A percentile compares a stretch with the other conserved stretches of the same genome.
Conservation (phyloP, 2,797 vertebrate genomes). For the Cetoscarus ocellatus region DNA sequence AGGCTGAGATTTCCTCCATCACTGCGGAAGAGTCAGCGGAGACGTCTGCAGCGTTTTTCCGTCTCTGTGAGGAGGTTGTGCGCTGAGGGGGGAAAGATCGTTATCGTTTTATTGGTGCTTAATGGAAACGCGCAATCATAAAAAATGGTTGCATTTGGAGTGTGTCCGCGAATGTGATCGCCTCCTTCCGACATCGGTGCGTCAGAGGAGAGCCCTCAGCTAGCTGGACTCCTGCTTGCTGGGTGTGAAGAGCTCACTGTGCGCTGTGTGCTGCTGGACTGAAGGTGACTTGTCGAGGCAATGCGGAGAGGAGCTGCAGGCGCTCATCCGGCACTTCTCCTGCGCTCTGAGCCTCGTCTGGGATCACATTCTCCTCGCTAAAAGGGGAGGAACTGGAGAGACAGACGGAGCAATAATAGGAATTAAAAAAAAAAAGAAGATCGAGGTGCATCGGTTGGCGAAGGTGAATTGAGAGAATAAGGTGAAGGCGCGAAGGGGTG, state of each 20-base stretch:
- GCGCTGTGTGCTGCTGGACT: constrained; percentile 80
- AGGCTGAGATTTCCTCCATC: constrained; percentile 20
- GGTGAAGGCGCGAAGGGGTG: constrained; percentile 56
- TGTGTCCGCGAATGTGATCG: constrained; percentile 72
- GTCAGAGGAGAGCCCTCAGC: constrained; percentile 69
- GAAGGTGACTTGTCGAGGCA: constrained; percentile 88
- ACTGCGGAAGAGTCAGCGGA: constrained; percentile 25
- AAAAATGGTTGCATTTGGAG: constrained; percentile 81
- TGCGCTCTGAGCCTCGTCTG: constrained; percentile 83
- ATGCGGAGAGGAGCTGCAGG: constrained; percentile 86
- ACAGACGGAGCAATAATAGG: constrained; percentile 24
- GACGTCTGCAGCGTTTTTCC: constrained; percentile 39
- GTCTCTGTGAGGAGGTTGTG: constrained; percentile 32
- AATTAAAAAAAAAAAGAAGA: background rate
- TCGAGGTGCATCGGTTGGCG: constrained; percentile 47
- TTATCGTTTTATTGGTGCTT: constrained; percentile 75
- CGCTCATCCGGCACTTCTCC: constrained; percentile 77
- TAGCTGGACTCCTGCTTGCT: constrained; percentile 62
- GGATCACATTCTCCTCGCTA: constrained; percentile 59
- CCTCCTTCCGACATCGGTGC: constrained; percentile 73
- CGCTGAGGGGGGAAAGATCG: constrained; percentile 35
- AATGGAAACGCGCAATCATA: constrained; percentile 86
- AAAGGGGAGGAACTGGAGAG: constrained; percentile 38
- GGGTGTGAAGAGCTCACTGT: constrained; percentile 68
- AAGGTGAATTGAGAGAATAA: constrained; percentile 58